A percentile compares a stretch with the other conserved stretches of the same genome.
These are phyloP conservation scores for Microtus oregoni DNA, from an alignment of 2,113 vertebrate genomes.

Conservation along the genomic window DNA sequence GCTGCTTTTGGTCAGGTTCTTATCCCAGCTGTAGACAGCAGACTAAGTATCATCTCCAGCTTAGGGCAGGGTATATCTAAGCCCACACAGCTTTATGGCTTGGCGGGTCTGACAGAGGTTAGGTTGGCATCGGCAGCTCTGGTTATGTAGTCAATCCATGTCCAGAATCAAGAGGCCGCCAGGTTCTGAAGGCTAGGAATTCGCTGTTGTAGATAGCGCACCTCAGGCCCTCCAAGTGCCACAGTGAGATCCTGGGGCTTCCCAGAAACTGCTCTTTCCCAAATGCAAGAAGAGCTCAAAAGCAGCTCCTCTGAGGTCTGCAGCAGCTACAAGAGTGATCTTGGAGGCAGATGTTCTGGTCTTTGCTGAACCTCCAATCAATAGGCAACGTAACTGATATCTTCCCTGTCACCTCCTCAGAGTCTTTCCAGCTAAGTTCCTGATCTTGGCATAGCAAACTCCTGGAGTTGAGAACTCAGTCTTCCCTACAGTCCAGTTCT, in stretches of 20 bases:
- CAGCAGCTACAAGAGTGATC: not conserved
- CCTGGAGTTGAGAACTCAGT: conserved; percentile 51
- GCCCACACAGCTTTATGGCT: not conserved
- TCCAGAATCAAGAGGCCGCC: not conserved
- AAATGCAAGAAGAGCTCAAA: not conserved
- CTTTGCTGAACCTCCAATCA: not conserved
- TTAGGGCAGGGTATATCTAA: not conserved
- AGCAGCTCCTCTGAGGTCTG: not conserved
- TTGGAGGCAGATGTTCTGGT: not conserved
- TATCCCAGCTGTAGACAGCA: not conserved
- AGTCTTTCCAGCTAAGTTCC: not conserved
- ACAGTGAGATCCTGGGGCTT: not conserved
- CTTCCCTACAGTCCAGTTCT: conserved; percentile 57
- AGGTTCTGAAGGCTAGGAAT: not conserved
- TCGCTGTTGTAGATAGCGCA: not conserved
- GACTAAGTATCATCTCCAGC: not conserved
- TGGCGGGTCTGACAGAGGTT: not conserved
- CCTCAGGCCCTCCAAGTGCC: not conserved
- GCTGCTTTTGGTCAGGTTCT: not conserved
- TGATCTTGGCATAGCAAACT: conserved; percentile 31
- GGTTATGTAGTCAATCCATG: not conserved
- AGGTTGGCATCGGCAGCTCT: not conserved
- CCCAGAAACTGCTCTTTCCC: not conserved
- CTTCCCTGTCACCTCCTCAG: not conserved
- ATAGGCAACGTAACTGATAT: not conserved